Conservation (phyloP, 2,888 invertebrate species). For the Argyresthia albistria region DNA sequence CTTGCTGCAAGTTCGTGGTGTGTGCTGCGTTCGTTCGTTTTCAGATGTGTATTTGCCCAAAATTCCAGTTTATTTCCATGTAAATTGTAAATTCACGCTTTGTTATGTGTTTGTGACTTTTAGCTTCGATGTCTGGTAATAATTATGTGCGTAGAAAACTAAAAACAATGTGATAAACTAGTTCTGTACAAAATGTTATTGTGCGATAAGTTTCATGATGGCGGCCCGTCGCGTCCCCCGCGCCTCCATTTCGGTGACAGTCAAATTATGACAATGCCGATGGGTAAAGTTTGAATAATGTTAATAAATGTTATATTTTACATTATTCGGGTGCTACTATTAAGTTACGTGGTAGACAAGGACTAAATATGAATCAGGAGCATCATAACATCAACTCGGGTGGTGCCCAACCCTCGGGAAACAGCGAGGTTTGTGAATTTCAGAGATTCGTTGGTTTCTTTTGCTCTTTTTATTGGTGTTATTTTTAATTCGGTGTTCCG, state of each 20-base stretch:
- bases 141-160: neutral
- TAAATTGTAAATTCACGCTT: too few species aligned
- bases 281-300: constrained; percentile 54
- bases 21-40: too few species aligned
- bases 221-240: constrained; percentile 79
- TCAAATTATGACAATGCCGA: constrained; percentile 71
- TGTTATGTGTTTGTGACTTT: neutral
- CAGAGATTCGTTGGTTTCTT: constrained; percentile 19
- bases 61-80: too few species aligned
- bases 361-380: constrained; percentile 63
- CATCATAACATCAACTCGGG: constrained; percentile 73
- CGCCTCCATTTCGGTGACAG: constrained; percentile 77
- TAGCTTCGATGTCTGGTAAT: neutral
- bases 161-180: constrained; percentile 4
- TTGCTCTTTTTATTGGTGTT: constrained; percentile 22
- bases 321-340: constrained; percentile 37
- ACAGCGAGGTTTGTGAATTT: constrained; percentile 62
- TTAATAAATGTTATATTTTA: constrained; percentile 54
- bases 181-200: constrained; percentile 51
- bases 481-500: constrained; percentile 18
- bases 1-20: too few species aligned
- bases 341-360: constrained; percentile 23
- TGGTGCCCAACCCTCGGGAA: constrained; percentile 71
- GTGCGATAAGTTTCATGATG: constrained; percentile 73
- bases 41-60: too few species aligned